phyloP scores from a whole-genome alignment of 1,140 invertebrate genomes.

The Drosophila takahashii region DNA sequence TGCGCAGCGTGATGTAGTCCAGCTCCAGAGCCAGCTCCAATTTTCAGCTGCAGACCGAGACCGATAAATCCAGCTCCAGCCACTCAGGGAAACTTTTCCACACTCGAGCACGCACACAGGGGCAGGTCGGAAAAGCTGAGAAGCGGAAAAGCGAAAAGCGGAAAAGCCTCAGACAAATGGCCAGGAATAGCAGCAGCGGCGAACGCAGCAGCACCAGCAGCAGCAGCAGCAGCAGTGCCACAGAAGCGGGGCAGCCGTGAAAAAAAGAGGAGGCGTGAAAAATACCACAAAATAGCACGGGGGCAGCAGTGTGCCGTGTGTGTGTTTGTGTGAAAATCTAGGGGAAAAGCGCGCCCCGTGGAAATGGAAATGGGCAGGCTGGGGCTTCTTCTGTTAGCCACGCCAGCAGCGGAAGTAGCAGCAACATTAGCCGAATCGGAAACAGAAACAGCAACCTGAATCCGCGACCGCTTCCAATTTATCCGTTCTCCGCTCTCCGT shows the following conservation, averaged over 20 bases:
- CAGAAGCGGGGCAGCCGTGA: constrained; percentile 40
- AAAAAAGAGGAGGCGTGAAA: constrained; percentile 22
- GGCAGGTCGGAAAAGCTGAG: background rate
- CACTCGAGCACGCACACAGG: constrained; percentile 41
- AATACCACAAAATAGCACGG: constrained; percentile 10
- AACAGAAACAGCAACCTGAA: constrained; percentile 31
- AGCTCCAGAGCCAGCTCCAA: constrained; percentile 44
- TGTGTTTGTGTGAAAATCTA: constrained; percentile 1
- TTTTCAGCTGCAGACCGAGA: constrained; percentile 1
- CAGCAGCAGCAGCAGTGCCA: constrained; percentile 28
- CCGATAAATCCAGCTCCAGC: constrained; percentile 27
- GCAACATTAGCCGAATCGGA: constrained; percentile 24
- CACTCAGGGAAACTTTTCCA: constrained; percentile 72
- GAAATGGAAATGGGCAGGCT: constrained; percentile 37
- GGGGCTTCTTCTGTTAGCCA: constrained; percentile 32
- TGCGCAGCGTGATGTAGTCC: constrained; percentile 64
- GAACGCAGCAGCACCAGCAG: constrained; percentile 17
- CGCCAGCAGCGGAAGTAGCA: constrained; percentile 27
- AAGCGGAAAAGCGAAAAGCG: constrained; percentile 41
- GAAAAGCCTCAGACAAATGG: constrained; percentile 63
- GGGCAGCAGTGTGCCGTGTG: background rate
- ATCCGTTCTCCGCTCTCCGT: constrained; percentile 5
- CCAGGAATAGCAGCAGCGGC: constrained; percentile 41
- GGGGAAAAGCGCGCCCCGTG: constrained; percentile 22
- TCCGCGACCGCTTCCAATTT: constrained; percentile 27